Base-by-base conservation (phyloP, 2,113 vertebrate genomes). In the Ammodytes marinus region DNA sequence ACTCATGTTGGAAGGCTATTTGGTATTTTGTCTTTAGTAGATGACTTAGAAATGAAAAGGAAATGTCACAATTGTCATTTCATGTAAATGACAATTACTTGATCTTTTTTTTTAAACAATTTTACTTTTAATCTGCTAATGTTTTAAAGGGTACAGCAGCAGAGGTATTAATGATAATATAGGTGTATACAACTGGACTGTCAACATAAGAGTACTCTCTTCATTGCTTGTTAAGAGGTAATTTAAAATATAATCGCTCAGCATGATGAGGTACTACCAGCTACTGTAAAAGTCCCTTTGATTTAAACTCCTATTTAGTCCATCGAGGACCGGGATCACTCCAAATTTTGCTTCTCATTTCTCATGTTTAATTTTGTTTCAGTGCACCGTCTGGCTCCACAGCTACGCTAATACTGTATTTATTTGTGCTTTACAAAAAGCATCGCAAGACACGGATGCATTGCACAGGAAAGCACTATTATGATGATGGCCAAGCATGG, bases 381-480 rank as follows among this genome's bases (percentile, higher is more conserved):
- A 43, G 47, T 4, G 10, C 12, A 52, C 45, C 3, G 15, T 73
- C 43, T 43, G 61, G 47, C 39, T 46, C n/a, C 5, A 35, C 19
- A 4, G 47, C 5, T 57, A 37, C 55, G 63, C n/a, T 54, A 66
- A 5, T 49, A 27, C 27, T 27, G 27, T 27, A 55, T 69, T 45
- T 74, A 49, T 66, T n/a, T 17, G 14, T 39, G 7, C 64, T 60
- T 77, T 54, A 7, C 63, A 68, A 58, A 37, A 8, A 54, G 40
- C 2, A 46, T n/a, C 45, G 39, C 5, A 59, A 63, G 61, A 66
- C 0, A 9, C 45, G 0, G 27, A 43, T 0, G 37, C 19, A 53
- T 69, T 0, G 37, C 19, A 53, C 72, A 83, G 76, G 63, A 74
- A 76, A 83, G 17, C 64, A 7, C 50, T 15, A 52, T 64, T 50